Evolutionary conservation across 2,888 invertebrate species (phyloP).

Genomic region (Yponomeuta sedellus): DNA sequence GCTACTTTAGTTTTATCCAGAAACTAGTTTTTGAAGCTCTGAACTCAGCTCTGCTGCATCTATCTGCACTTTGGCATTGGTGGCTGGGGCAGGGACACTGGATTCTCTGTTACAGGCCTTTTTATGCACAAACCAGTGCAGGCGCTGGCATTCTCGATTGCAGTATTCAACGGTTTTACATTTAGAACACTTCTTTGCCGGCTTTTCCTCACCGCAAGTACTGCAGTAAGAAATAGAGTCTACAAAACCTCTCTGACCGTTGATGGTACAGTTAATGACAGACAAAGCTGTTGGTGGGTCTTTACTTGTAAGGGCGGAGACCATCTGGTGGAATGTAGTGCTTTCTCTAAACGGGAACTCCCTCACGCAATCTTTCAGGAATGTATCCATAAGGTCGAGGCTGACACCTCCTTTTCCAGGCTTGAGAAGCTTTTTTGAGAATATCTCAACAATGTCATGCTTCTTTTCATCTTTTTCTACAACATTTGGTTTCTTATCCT

Average conservation of each 20-base stretch:
- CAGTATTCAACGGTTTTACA: constrained; percentile 97
- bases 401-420: constrained; percentile 82
- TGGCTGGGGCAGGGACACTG: constrained; percentile 47
- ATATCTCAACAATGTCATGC: constrained; percentile 83
- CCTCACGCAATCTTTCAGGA: constrained; percentile 90
- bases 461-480: constrained; percentile 73
- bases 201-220: constrained; percentile 92
- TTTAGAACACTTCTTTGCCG: constrained; percentile 94
- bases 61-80: constrained; percentile 43
- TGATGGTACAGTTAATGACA: constrained; percentile 87
- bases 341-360: constrained; percentile 95
- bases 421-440: constrained; percentile 85
- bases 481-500: constrained; percentile 77
- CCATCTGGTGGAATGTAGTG: constrained; percentile 91
- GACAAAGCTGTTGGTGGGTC: constrained; percentile 83
- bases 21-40: constrained; percentile 69
- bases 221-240: constrained; percentile 83
- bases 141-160: constrained; percentile 93
- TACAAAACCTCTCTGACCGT: constrained; percentile 90
- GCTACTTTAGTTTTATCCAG: constrained; percentile 22
- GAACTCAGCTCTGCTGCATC: constrained; percentile 68
- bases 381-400: constrained; percentile 80
- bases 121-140: constrained; percentile 95
- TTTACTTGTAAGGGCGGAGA: constrained; percentile 84
- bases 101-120: constrained; percentile 85